Conservation (phyloP, 2,797 vertebrate genomes). For the Adelosebastes latens region DNA sequence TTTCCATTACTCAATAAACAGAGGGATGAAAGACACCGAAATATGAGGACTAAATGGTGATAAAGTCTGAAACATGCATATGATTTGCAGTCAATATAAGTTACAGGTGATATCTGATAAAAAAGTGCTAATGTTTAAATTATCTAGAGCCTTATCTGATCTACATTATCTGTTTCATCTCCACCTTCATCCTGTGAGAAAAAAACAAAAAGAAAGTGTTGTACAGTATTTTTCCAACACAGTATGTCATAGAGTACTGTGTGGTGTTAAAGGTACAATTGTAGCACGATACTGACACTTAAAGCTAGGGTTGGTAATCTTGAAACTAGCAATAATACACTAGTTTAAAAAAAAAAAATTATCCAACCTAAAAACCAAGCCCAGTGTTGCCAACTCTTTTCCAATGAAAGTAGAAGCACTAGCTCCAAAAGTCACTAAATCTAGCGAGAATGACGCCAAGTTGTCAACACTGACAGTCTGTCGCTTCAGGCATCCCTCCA, state of each 20-base stretch:
- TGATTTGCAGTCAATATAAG: background rate
- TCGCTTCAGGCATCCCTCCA: too few species aligned
- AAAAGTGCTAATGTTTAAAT: background rate
- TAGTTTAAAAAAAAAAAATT: accelerated
- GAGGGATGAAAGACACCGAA: background rate
- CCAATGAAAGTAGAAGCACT: background rate
- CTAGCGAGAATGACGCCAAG: background rate
- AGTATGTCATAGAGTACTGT: background rate
- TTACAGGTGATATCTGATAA: background rate
- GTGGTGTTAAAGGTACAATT: background rate
- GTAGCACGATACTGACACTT: background rate
- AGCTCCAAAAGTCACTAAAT: background rate
- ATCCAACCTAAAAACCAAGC: background rate
- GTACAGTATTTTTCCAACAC: conserved; percentile 14
- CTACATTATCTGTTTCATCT: background rate
- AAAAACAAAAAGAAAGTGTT: background rate
- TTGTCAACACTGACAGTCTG: too few species aligned
- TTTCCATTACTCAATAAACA: background rate
- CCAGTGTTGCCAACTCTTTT: background rate
- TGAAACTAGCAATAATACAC: background rate
- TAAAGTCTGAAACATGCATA: background rate
- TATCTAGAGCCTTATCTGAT: background rate
- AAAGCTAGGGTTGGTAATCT: background rate
- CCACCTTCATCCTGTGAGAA: background rate
- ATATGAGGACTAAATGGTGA: background rate